Conservation (phyloP, 2,113 vertebrate genomes). For the Gasterosteus aculeatus region DNA sequence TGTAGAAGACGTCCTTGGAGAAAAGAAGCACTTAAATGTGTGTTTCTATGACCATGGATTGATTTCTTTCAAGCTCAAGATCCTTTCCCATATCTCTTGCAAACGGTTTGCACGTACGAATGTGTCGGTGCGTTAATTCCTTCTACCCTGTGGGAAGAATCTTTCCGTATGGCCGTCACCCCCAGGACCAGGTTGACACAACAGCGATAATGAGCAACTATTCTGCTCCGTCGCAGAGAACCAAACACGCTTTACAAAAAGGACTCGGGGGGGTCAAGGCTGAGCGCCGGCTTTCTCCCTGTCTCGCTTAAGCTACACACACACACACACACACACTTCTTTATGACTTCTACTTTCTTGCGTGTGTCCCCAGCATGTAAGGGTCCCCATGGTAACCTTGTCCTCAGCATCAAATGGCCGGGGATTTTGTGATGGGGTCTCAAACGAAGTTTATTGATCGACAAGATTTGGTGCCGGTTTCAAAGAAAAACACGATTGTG, state of each 20-base stretch:
- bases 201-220: slow-evolving; percentile 69
- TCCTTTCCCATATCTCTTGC: slow-evolving; percentile 20
- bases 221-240: slow-evolving; percentile 51
- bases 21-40: slow-evolving; percentile 28
- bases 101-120: background rate
- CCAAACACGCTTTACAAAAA: slow-evolving; percentile 61
- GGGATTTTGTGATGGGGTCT: slow-evolving; percentile 53
- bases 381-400: slow-evolving; percentile 71
- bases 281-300: slow-evolving; percentile 29
- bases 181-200: slow-evolving; percentile 51
- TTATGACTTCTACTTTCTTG: slow-evolving; percentile 46
- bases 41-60: slow-evolving; percentile 18
- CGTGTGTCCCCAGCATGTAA: slow-evolving; percentile 44
- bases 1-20: slow-evolving; percentile 24
- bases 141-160: slow-evolving; percentile 36
- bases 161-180: slow-evolving; percentile 57
- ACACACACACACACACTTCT: slow-evolving; percentile 14
- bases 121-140: slow-evolving; percentile 28
- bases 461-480: slow-evolving; percentile 68
- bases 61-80: slow-evolving; percentile 45
- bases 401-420: slow-evolving; percentile 46
- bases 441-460: slow-evolving; percentile 66
- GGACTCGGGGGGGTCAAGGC: slow-evolving; percentile 65
- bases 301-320: slow-evolving; percentile 15
- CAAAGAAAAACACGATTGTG: slow-evolving; percentile 49